phyloP scores from a whole-genome alignment of 1,140 invertebrate genomes.

The Anastrepha obliqua region DNA sequence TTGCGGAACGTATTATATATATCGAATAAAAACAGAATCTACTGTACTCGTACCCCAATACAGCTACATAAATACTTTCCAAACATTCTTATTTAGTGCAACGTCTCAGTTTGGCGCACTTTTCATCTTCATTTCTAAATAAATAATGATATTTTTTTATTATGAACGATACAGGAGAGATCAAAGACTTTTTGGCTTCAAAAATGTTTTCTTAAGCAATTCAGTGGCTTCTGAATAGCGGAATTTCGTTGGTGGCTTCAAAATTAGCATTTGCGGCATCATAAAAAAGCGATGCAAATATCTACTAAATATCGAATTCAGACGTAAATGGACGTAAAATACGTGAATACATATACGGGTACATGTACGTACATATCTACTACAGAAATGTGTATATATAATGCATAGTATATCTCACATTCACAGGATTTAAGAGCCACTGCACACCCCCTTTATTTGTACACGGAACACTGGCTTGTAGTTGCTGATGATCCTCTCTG shows the following conservation, averaged over 20 bases:
- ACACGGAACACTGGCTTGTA: not conserved
- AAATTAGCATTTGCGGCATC: not conserved
- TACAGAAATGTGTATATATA: too few relatives aligned
- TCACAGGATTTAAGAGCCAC: not conserved
- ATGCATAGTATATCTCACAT: not conserved
- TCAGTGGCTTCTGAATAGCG: not conserved
- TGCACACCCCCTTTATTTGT: not conserved
- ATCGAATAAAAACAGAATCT: too few relatives aligned
- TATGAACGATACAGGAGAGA: not conserved
- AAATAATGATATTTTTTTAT: not conserved
- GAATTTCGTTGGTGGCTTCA: not conserved
- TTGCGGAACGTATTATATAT: too few relatives aligned
- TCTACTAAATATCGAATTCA: too few relatives aligned
- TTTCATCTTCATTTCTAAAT: not conserved
- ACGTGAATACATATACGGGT: not conserved
- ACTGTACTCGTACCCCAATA: too few relatives aligned
- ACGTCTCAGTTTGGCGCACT: not conserved
- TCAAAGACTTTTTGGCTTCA: not conserved
- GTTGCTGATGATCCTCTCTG: not conserved
- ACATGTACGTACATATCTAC: too few relatives aligned
- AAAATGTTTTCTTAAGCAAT: not conserved
- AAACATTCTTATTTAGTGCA: not conserved
- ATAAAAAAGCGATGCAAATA: too few relatives aligned
- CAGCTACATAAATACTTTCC: too few relatives aligned
- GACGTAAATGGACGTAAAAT: not conserved